Percentiles rank a stretch among this genome's conserved stretches.
phyloP scores from a whole-genome alignment of 2,113 vertebrate genomes.

The Semnornis frantzii region DNA sequence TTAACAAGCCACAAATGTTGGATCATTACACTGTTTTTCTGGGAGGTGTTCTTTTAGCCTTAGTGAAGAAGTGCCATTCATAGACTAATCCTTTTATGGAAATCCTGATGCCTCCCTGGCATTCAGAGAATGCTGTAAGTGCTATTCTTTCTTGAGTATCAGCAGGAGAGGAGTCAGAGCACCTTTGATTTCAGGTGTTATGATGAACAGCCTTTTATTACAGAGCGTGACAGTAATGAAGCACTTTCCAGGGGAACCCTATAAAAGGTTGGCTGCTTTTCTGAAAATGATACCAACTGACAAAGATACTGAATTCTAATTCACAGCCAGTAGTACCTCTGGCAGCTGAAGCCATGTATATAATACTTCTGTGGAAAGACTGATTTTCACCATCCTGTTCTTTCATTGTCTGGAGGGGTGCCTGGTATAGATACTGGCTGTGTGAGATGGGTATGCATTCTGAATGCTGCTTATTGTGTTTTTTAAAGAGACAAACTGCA shows the following conservation, averaged over 20 bases:
- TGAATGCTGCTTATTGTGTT: neutral
- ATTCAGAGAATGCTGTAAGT: neutral
- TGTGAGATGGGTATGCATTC: neutral
- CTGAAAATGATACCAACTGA: neutral
- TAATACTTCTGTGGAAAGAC: neutral
- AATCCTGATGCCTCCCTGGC: neutral
- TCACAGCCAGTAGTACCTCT: neutral
- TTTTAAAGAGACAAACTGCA: neutral
- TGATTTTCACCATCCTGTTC: neutral
- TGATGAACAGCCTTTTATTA: neutral
- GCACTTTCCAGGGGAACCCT: neutral
- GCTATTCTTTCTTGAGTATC: neutral
- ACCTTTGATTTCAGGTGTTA: neutral
- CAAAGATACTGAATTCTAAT: neutral
- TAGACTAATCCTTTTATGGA: constrained; percentile 1
- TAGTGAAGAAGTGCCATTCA: constrained; percentile 9
- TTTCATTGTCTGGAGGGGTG: neutral
- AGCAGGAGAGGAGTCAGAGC: constrained; percentile 19
- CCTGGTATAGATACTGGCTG: neutral
- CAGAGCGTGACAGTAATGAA: neutral
- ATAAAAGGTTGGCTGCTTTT: neutral
- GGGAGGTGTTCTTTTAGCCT: constrained; percentile 37
- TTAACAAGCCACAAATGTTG: constrained; percentile 8
- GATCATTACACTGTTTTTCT: neutral
- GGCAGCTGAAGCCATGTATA: neutral